Percentiles rank a stretch among this genome's conserved stretches.
Conservation (phyloP, 2,113 vertebrate species). For the Chionodraco myersi region DNA sequence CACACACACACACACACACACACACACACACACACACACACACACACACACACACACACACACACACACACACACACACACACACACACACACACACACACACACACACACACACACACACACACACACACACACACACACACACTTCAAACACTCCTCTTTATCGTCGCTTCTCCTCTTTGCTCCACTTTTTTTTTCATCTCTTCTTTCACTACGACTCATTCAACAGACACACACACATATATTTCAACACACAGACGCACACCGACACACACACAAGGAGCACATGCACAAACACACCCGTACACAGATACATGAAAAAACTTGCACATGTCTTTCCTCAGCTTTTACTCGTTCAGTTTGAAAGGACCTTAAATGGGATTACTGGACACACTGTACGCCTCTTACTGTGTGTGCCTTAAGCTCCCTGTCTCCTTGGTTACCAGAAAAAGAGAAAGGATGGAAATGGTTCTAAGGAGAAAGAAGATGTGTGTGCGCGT, state of each 20-base stretch:
- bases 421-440: constrained; percentile 49
- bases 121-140: not conserved
- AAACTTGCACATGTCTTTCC: not conserved
- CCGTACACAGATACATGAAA: not conserved
- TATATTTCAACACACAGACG: too few species aligned
- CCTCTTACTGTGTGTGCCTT: not conserved
- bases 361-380: constrained; percentile 22
- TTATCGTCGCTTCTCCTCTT: too few species aligned
- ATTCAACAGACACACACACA: too few species aligned
- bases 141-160: too few species aligned
- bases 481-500: not conserved
- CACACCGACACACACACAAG: too few species aligned
- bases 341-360: not conserved
- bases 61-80: not conserved
- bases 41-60: not conserved
- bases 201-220: too few species aligned
- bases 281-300: too few species aligned
- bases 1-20: not conserved
- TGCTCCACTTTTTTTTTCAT: too few species aligned
- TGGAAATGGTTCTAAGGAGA: not conserved
- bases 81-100: constrained; percentile 11
- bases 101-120: constrained; percentile 4
- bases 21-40: not conserved
- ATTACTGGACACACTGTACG: constrained; percentile 24
- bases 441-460: not conserved